Evolutionary conservation across 2,888 invertebrate genomes (phyloP).

Genomic region (Halocaridina rubra): DNA sequence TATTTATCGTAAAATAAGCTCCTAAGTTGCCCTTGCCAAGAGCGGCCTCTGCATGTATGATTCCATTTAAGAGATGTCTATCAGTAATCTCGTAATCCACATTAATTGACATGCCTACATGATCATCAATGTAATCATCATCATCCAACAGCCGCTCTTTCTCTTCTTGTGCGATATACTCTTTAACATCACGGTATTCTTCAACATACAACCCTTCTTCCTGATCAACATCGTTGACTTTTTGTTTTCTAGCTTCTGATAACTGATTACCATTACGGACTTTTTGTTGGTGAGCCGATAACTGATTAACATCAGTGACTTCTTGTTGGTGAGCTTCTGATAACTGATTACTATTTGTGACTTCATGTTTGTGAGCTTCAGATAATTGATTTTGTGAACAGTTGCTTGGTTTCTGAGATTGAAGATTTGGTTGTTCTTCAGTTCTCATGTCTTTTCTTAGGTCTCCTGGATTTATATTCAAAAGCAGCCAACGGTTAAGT

Average conservation of each 20-base stretch:
- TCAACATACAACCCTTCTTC: conserved; percentile 8
- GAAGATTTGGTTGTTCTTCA: neutral
- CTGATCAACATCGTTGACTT: neutral
- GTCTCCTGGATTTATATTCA: neutral
- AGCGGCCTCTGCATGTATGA: neutral
- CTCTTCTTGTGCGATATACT: conserved; percentile 43
- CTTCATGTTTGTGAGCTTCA: too few species aligned
- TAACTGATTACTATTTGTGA: too few species aligned
- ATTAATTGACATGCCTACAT: neutral
- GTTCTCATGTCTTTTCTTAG: neutral
- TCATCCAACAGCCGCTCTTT: conserved; percentile 38
- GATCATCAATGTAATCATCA: neutral
- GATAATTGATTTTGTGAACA: too few species aligned
- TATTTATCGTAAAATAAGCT: neutral
- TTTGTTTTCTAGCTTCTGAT: neutral
- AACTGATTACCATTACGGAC: too few species aligned
- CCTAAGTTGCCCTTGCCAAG: neutral
- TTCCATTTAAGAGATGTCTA: neutral
- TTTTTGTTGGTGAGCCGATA: too few species aligned
- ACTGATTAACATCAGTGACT: too few species aligned
- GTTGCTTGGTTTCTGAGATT: too few species aligned
- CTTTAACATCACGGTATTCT: conserved; percentile 24
- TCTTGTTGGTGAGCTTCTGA: too few species aligned
- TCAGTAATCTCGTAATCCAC: neutral
- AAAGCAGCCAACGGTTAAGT: conserved; percentile 18